These are phyloP conservation scores for Lethrus apterus DNA, from an alignment of 1,140 invertebrate species.

Conservation along the genomic window DNA sequence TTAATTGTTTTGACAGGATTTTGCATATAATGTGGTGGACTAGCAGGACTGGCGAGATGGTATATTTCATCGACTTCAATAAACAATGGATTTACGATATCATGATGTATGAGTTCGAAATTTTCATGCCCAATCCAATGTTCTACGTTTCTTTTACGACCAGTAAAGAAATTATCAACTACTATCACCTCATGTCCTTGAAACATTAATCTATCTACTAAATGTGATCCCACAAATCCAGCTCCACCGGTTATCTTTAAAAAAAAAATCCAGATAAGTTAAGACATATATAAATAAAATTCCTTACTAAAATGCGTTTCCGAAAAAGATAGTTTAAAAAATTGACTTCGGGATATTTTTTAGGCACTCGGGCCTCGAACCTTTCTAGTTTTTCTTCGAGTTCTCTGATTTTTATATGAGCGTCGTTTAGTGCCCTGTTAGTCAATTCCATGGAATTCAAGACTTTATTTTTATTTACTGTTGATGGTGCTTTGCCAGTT, in stretches of 20 bases:
- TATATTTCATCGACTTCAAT: conserved; percentile 99
- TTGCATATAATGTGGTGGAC: conserved; percentile 98
- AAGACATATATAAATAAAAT: neutral
- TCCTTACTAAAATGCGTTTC: conserved; percentile 78
- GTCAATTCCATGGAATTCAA: neutral
- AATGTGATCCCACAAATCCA: conserved; percentile 97
- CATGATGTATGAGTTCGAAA: conserved; percentile 98
- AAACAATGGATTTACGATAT: conserved; percentile 96
- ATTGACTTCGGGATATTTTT: conserved; percentile 83
- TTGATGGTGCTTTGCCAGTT: neutral
- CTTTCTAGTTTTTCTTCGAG: conserved; percentile 64
- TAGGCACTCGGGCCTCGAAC: conserved; percentile 65
- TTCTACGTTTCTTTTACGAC: conserved; percentile 92
- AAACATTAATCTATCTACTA: conserved; percentile 92
- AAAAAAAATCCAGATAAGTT: conserved; percentile 4
- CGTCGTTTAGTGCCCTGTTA: conserved; percentile 48
- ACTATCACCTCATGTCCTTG: conserved; percentile 98
- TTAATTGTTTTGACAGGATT: conserved; percentile 99
- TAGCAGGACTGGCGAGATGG: conserved; percentile 96
- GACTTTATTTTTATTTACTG: too few species aligned
- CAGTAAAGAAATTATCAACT: conserved; percentile 98
- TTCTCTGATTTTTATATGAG: conserved; percentile 54
- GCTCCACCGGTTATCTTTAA: conserved; percentile 90
- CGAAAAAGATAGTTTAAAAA: conserved; percentile 84
- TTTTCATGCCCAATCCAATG: conserved; percentile 99